Conservation (phyloP, 2,797 vertebrate genomes). For the Myotis myotis region DNA sequence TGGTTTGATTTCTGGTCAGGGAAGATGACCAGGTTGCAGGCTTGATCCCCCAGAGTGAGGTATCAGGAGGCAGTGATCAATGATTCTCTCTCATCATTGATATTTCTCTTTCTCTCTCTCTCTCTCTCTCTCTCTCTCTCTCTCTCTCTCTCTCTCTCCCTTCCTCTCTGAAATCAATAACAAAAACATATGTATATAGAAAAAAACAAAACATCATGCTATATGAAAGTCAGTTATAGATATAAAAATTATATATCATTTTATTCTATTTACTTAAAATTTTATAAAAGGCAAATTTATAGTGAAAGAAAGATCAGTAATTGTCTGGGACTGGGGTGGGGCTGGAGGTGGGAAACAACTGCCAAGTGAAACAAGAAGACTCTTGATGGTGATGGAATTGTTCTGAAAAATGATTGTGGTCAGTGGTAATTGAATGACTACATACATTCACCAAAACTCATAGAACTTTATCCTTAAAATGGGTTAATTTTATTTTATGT, state of each 20-base stretch:
- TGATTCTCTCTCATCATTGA: too few relatives aligned
- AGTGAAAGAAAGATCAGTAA: background rate
- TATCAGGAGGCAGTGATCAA: too few relatives aligned
- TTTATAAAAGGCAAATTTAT: constrained; percentile 25
- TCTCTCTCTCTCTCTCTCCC: too few relatives aligned
- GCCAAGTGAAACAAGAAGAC: background rate
- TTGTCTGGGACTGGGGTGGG: background rate
- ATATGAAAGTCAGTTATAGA: background rate
- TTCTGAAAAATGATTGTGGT: background rate
- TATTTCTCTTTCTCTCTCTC: too few relatives aligned
- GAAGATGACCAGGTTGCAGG: too few relatives aligned
- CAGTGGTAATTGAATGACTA: background rate
- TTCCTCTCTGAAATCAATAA: too few relatives aligned
- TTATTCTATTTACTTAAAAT: constrained; percentile 24
- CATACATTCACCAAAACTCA: background rate
- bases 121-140: too few relatives aligned
- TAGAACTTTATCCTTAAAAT: background rate
- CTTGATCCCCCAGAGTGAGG: too few relatives aligned
- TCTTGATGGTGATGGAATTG: background rate
- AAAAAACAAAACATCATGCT: background rate
- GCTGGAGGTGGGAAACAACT: background rate
- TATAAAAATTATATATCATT: background rate
- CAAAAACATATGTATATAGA: too few relatives aligned
- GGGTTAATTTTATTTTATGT: constrained; percentile 19
- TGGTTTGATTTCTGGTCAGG: too few relatives aligned